phyloP scores from a whole-genome alignment of 2,113 vertebrate genomes.

The Eurystomus gularis region DNA sequence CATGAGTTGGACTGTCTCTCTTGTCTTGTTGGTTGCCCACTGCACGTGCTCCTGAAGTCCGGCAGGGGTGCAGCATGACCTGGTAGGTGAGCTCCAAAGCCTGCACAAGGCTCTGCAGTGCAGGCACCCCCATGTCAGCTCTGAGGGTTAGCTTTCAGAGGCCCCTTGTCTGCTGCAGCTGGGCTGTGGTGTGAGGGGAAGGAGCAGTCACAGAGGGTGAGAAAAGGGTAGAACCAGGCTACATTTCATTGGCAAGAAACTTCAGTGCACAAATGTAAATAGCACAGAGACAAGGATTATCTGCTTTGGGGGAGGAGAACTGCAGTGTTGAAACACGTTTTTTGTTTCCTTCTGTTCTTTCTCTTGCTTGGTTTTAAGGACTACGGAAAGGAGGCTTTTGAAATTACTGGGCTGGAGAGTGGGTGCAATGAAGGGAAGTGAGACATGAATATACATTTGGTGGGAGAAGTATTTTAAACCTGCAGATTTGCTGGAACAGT shows the following conservation, averaged over 20 bases:
- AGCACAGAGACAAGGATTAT: background rate
- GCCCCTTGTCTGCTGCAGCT: background rate
- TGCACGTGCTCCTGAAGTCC: fast-evolving
- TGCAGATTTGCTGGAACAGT: background rate
- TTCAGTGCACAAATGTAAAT: background rate
- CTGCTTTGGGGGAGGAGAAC: background rate
- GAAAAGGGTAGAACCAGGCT: background rate
- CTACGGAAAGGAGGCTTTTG: background rate
- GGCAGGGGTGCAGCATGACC: fast-evolving
- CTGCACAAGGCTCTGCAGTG: fast-evolving
- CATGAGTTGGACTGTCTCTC: background rate
- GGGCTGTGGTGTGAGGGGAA: background rate
- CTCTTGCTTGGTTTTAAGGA: background rate
- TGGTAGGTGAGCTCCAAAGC: background rate
- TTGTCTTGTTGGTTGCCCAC: background rate
- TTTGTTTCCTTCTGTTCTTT: background rate
- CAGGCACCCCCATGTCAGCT: fast-evolving
- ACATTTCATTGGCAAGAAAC: background rate
- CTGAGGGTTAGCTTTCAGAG: fast-evolving
- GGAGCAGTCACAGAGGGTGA: background rate
- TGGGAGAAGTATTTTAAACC: background rate
- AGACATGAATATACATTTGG: background rate
- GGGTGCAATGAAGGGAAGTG: background rate
- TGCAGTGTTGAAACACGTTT: background rate
- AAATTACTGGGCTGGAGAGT: background rate